Evolutionary conservation across 2,113 vertebrate species (phyloP).

Genomic region (Xiphophorus couchianus): DNA sequence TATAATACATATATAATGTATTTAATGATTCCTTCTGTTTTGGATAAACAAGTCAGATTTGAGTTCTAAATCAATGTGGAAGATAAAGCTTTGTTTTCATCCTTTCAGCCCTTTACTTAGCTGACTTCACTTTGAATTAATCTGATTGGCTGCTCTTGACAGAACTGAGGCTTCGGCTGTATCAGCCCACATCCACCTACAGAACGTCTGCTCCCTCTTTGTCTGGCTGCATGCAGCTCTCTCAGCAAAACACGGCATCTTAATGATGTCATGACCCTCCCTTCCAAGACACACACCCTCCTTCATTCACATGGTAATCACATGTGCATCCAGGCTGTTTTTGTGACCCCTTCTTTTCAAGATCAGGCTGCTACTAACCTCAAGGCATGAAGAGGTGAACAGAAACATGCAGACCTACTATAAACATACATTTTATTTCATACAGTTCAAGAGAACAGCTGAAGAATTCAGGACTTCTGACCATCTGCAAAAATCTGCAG

Average conservation of each 20-base stretch:
- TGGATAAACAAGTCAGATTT: too few species aligned
- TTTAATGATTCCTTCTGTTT: too few species aligned
- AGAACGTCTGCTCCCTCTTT: constrained; percentile 58
- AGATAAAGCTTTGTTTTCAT: too few species aligned
- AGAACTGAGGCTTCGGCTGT: constrained; percentile 9
- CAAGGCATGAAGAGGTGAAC: not conserved
- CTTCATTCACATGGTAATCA: constrained; percentile 68
- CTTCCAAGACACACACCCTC: constrained; percentile 2
- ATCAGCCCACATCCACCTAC: constrained; percentile 19
- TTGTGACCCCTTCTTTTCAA: constrained; percentile 10
- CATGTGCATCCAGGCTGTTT: constrained; percentile 41
- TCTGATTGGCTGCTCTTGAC: constrained; percentile 29
- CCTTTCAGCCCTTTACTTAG: too few species aligned
- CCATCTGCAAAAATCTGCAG: not conserved
- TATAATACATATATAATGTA: too few species aligned
- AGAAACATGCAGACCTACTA: not conserved
- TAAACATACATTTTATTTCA: not conserved
- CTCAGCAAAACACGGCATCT: constrained; percentile 2
- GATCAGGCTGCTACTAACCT: not conserved
- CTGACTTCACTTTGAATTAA: too few species aligned
- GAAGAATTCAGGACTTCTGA: not conserved
- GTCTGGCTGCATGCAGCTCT: constrained; percentile 51
- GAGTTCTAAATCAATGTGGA: too few species aligned
- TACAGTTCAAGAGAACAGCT: not conserved
- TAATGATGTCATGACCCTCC: not conserved